A percentile compares a stretch with the other conserved stretches of the same genome.
Conservation (phyloP, 1,140 invertebrate genomes). For the Matsumurasca onukii region DNA sequence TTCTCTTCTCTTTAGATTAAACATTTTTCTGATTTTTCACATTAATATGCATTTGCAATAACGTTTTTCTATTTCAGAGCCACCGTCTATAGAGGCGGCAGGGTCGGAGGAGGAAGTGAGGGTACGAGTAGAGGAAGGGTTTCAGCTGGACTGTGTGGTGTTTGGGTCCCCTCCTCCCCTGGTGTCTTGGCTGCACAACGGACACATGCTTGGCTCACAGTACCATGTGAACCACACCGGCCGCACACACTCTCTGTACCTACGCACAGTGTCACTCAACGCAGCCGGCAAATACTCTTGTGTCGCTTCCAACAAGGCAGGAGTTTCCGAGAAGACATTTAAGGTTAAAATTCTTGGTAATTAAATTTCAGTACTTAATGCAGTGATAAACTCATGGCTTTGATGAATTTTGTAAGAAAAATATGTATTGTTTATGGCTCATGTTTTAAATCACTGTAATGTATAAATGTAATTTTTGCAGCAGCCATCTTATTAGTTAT, state of each 20-base stretch:
- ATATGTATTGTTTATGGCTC: too few species aligned
- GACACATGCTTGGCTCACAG: conserved; percentile 28
- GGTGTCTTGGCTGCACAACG: conserved; percentile 39
- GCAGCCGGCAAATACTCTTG: conserved; percentile 43
- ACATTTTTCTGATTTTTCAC: too few species aligned
- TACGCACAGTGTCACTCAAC: background rate
- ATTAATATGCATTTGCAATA: too few species aligned
- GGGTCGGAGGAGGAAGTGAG: conserved; percentile 34
- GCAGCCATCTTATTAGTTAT: too few species aligned
- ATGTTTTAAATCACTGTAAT: background rate
- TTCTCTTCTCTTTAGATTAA: too few species aligned
- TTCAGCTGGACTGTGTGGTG: conserved; percentile 29
- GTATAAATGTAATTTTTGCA: background rate
- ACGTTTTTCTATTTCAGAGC: conserved; percentile 31
- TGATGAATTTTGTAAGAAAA: too few species aligned
- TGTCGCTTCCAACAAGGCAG: conserved; percentile 42
- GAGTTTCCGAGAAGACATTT: conserved; percentile 41
- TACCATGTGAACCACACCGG: conserved; percentile 7
- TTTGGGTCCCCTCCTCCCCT: conserved; percentile 32
- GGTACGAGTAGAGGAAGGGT: conserved; percentile 21
- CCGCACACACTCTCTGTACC: conserved; percentile 5
- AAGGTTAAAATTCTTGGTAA: conserved; percentile 38
- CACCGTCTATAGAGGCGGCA: conserved; percentile 34
- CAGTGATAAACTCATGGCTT: too few species aligned
- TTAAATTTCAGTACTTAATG: conserved; percentile 7